A percentile compares a stretch with the other conserved stretches of the same genome.
Conservation (phyloP, 2,888 invertebrate species). For the Argynnis bischoffii region DNA sequence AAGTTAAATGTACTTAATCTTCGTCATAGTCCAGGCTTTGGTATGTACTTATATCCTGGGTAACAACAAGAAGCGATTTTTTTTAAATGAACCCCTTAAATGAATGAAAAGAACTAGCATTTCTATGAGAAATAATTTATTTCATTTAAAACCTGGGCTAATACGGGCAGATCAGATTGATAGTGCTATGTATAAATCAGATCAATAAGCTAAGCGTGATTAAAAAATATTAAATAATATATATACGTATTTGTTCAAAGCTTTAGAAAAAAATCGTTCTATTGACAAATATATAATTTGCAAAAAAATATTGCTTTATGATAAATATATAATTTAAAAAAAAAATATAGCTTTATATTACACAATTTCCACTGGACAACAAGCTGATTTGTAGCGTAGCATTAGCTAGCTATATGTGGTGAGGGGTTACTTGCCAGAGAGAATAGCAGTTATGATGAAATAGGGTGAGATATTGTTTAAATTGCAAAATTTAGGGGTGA, state of each 20-base stretch:
- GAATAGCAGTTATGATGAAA: slow-evolving; percentile 11
- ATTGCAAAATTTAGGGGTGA: background rate
- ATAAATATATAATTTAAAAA: background rate
- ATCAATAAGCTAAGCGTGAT: no score
- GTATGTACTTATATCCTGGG: no score
- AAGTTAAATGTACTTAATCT: no score
- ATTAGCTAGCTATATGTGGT: slow-evolving; percentile 4
- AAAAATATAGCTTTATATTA: background rate
- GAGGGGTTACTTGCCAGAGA: slow-evolving; percentile 9
- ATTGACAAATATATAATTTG: background rate
- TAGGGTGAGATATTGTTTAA: slow-evolving; percentile 19
- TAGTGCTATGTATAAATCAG: no score
- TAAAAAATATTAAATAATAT: no score
- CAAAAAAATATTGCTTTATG: background rate
- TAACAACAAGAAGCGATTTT: no score
- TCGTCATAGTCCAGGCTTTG: no score
- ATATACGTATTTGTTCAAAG: background rate
- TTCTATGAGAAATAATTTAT: no score
- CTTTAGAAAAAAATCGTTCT: background rate
- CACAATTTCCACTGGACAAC: slow-evolving; percentile 2
- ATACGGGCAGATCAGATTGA: no score
- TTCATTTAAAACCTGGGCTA: no score
- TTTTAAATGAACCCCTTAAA: no score
- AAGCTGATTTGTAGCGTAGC: background rate
- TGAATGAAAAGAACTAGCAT: no score